Conservation (phyloP, 1,140 invertebrate genomes). For the Hermetia illucens region DNA sequence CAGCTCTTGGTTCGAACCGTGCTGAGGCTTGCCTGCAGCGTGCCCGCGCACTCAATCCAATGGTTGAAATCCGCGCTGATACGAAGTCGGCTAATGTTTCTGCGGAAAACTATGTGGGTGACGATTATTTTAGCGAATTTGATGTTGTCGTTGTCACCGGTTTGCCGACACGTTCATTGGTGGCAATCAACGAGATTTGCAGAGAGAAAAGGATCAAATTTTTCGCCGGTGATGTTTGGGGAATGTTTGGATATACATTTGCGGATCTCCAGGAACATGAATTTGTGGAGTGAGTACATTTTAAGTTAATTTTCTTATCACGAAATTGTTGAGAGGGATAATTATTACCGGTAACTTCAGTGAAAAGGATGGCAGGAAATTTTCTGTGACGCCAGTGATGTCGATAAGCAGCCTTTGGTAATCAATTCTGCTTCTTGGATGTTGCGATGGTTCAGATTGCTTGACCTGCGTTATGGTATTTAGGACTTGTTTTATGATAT, state of each 20-base stretch:
- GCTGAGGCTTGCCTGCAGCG: slow-evolving; percentile 64
- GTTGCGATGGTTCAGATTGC: too few relatives aligned
- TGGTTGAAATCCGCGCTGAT: slow-evolving; percentile 73
- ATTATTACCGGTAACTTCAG: too few relatives aligned
- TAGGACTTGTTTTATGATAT: too few relatives aligned
- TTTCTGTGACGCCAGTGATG: too few relatives aligned
- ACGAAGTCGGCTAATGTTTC: slow-evolving; percentile 41
- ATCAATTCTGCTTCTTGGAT: too few relatives aligned
- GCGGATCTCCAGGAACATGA: slow-evolving; percentile 75
- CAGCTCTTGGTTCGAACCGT: slow-evolving; percentile 57
- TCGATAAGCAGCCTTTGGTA: too few relatives aligned
- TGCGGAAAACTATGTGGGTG: too few relatives aligned
- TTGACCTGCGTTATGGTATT: too few relatives aligned
- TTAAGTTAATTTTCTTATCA: too few relatives aligned
- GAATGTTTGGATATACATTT: slow-evolving; percentile 85
- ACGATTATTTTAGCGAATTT: slow-evolving; percentile 64
- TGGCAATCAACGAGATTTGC: slow-evolving; percentile 68
- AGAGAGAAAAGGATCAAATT: slow-evolving; percentile 68
- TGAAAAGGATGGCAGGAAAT: too few relatives aligned
- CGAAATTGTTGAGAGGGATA: too few relatives aligned
- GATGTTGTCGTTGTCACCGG: slow-evolving; percentile 75
- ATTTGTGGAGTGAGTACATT: slow-evolving; percentile 77
- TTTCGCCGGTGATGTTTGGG: slow-evolving; percentile 84
- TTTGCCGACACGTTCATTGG: slow-evolving; percentile 50
- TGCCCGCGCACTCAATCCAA: slow-evolving; percentile 77